Percentiles rank a stretch among this genome's conserved stretches.
Evolutionary conservation across 2,797 vertebrate genomes (phyloP).

Genomic region (Hemibagrus guttatus): DNA sequence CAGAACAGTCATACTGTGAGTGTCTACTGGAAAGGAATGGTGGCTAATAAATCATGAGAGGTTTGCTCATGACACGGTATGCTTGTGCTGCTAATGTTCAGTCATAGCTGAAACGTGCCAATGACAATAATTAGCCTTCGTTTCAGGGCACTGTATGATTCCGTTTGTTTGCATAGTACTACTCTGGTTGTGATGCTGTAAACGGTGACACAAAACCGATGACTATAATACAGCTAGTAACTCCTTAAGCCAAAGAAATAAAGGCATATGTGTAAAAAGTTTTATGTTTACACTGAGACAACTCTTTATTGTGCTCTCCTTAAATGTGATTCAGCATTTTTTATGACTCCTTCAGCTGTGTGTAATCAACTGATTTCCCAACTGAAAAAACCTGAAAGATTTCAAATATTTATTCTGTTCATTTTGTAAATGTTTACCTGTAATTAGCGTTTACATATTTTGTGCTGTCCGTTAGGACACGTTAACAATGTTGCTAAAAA

Average conservation of each 20-base stretch:
- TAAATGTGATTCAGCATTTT: background rate
- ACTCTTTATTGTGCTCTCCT: background rate
- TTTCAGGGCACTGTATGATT: slow-evolving; percentile 32
- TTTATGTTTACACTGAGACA: background rate
- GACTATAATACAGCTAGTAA: slow-evolving; percentile 14
- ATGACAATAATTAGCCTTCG: slow-evolving; percentile 42
- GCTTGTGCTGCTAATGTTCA: slow-evolving; percentile 38
- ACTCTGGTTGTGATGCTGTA: slow-evolving; percentile 15
- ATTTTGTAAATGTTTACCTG: slow-evolving; percentile 39
- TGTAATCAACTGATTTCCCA: slow-evolving; percentile 8
- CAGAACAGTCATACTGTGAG: slow-evolving; percentile 24
- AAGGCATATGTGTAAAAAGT: slow-evolving; percentile 9
- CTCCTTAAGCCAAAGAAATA: background rate
- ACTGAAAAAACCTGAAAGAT: background rate
- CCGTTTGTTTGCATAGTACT: slow-evolving; percentile 40
- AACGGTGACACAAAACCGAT: slow-evolving; percentile 43
- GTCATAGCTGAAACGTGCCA: slow-evolving; percentile 41
- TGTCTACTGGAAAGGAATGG: slow-evolving; percentile 39
- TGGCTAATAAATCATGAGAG: slow-evolving; percentile 42
- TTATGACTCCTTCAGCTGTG: background rate
- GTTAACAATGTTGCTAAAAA: slow-evolving; percentile 21
- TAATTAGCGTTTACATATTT: slow-evolving; percentile 1
- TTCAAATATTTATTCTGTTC: slow-evolving; percentile 26
- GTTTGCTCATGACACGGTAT: slow-evolving; percentile 45
- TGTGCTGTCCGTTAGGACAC: background rate